Evolutionary conservation across 2,888 invertebrate genomes (phyloP).

Genomic region (Ceriagrion tenellum): DNA sequence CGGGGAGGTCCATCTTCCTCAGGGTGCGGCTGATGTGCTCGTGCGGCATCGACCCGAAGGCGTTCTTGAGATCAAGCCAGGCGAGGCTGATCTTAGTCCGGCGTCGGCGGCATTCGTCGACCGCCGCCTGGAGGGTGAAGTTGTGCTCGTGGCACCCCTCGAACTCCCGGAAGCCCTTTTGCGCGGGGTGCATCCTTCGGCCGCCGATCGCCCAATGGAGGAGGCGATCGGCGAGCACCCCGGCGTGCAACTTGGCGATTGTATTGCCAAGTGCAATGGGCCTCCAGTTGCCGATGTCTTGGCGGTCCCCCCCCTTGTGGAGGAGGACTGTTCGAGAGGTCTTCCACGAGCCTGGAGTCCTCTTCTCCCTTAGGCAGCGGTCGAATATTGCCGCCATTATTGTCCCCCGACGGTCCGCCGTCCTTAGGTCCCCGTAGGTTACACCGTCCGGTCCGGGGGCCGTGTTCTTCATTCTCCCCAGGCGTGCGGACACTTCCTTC

Average conservation of each 20-base stretch:
- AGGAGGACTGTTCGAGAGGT: constrained; percentile 71
- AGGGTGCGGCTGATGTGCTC: constrained; percentile 72
- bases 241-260: constrained; percentile 71
- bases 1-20: constrained; percentile 72
- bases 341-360: constrained; percentile 69
- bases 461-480: constrained; percentile 70
- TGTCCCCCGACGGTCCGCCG: constrained; percentile 70
- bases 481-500: constrained; percentile 55
- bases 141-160: constrained; percentile 73
- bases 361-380: neutral
- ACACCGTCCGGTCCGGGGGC: constrained; percentile 73
- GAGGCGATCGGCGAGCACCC: constrained; percentile 72
- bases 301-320: constrained; percentile 72
- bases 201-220: neutral
- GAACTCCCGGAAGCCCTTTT: constrained; percentile 19
- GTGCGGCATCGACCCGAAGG: constrained; percentile 75
- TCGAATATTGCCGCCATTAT: constrained; percentile 68
- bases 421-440: constrained; percentile 70
- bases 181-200: neutral
- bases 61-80: constrained; percentile 71
- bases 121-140: constrained; percentile 74
- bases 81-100: constrained; percentile 73
- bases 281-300: constrained; percentile 73
- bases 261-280: constrained; percentile 74
- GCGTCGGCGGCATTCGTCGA: constrained; percentile 71